phyloP scores from a whole-genome alignment of 2,797 vertebrate genomes.

The Lepus townsendii region DNA sequence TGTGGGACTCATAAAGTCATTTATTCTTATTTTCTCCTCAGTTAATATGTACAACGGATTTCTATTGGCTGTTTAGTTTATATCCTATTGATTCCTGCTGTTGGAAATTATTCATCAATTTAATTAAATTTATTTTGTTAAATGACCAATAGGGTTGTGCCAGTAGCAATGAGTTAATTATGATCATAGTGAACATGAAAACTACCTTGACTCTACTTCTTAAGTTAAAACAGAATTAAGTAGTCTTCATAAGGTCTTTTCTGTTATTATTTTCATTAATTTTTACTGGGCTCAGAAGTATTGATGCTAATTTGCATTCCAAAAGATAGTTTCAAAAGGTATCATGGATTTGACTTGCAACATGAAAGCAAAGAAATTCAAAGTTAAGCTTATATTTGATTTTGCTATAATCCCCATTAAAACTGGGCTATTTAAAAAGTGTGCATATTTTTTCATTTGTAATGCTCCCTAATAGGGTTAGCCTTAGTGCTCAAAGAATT shows the following conservation, averaged over 20 bases:
- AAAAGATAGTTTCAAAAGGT: slow-evolving; percentile 70
- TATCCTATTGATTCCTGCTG: neutral
- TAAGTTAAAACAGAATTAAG: slow-evolving; percentile 2
- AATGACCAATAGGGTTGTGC: neutral
- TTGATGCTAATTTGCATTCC: slow-evolving; percentile 70
- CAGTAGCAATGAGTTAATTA: slow-evolving; percentile 5
- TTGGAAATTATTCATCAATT: neutral
- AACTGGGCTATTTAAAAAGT: slow-evolving; percentile 56
- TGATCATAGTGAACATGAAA: neutral
- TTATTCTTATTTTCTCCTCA: neutral
- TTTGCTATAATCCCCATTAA: slow-evolving; percentile 74
- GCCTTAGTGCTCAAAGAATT: slow-evolving; percentile 35
- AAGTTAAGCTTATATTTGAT: slow-evolving; percentile 75
- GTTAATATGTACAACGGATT: neutral
- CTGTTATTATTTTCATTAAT: slow-evolving; percentile 63
- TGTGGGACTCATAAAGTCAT: neutral
- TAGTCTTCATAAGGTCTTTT: slow-evolving; percentile 25
- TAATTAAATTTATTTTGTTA: slow-evolving; percentile 29
- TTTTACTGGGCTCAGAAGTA: slow-evolving; percentile 65
- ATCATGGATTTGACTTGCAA: slow-evolving; percentile 77
- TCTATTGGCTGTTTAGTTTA: neutral
- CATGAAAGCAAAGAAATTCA: slow-evolving; percentile 78
- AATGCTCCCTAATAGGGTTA: slow-evolving; percentile 54
- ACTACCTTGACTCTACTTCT: neutral
- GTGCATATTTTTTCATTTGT: slow-evolving; percentile 75